These are phyloP conservation scores for Sorex maritimensis DNA, from an alignment of 2,797 vertebrate genomes.

Conservation along the genomic window DNA sequence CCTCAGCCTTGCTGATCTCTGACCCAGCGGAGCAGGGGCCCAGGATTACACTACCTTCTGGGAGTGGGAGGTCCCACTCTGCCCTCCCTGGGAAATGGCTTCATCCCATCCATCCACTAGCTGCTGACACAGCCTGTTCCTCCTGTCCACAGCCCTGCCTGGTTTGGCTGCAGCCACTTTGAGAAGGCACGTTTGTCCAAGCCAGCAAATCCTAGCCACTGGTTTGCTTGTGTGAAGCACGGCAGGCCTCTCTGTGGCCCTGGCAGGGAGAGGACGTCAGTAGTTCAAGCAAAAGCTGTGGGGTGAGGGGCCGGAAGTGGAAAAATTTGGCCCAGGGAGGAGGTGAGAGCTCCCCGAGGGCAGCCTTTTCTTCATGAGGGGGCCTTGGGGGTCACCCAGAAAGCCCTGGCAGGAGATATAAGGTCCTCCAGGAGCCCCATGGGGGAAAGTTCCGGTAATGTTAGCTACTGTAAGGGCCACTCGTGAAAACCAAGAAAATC, in stretches of 20 bases:
- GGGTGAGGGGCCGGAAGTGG: neutral
- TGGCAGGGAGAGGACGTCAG: neutral
- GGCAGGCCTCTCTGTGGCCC: neutral
- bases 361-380: neutral
- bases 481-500: constrained; percentile 38
- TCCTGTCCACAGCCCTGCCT: constrained; percentile 43
- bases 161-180: constrained; percentile 72
- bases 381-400: neutral
- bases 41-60: constrained; percentile 36
- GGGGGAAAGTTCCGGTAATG: constrained; percentile 12
- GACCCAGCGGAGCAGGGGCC: neutral
- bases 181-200: constrained; percentile 66
- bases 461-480: neutral
- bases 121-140: constrained; percentile 48
- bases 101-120: constrained; percentile 1
- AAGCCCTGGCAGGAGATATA: neutral
- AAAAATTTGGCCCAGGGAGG: neutral
- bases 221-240: constrained; percentile 50
- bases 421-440: neutral
- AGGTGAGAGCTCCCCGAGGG: neutral
- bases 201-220: constrained; percentile 24
- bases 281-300: constrained; percentile 26
- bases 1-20: neutral
- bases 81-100: constrained; percentile 44
- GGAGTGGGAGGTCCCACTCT: constrained; percentile 54